These are phyloP conservation scores for Notamacropus eugenii DNA, from an alignment of 2,797 vertebrate genomes.

Conservation along the genomic window DNA sequence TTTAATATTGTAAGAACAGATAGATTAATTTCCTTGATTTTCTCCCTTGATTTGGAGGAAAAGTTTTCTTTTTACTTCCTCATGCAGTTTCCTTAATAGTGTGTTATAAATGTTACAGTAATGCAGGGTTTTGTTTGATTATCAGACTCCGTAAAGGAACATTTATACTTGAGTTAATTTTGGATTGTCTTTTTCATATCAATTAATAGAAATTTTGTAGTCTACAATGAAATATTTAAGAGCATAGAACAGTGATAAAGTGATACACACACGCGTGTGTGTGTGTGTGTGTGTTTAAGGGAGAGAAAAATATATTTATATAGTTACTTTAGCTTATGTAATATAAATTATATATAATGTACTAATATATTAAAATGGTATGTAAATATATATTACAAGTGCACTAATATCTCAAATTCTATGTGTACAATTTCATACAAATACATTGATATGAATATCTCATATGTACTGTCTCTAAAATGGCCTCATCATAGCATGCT, in stretches of 20 bases:
- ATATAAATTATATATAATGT: background rate
- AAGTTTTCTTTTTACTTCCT: background rate
- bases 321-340: background rate
- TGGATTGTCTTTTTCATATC: background rate
- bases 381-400: background rate
- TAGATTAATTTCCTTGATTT: background rate
- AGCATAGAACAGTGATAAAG: no score
- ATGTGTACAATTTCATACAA: background rate
- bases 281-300: no score
- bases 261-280: no score
- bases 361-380: background rate
- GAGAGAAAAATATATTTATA: no score
- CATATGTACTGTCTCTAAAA: background rate
- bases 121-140: background rate
- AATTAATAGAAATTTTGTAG: background rate
- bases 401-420: background rate
- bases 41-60: background rate
- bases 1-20: background rate
- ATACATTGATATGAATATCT: background rate
- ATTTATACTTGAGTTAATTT: background rate
- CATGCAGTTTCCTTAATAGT: background rate
- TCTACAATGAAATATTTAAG: background rate
- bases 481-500: background rate
- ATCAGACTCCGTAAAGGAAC: background rate
- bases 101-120: background rate